A percentile compares a stretch with the other conserved stretches of the same genome.
phyloP scores from a whole-genome alignment of 2,113 vertebrate species.

The Equus quagga region DNA sequence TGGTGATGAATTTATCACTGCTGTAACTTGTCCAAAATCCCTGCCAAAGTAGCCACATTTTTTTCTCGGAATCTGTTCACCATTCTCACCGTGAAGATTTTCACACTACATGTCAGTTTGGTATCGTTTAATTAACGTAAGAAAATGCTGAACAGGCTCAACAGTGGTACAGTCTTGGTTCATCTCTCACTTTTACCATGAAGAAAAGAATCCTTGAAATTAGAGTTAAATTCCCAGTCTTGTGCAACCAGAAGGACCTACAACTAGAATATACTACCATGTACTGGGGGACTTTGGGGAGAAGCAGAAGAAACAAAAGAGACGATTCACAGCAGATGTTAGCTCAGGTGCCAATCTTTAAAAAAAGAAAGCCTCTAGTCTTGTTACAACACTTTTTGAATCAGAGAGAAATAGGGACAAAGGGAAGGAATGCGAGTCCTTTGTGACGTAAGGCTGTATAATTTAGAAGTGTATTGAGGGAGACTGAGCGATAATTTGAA shows the following conservation, averaged over 20 bases:
- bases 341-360: too few relatives aligned
- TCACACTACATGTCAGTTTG: neutral
- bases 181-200: neutral
- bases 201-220: neutral
- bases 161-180: neutral
- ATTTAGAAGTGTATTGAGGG: neutral
- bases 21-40: constrained; percentile 27
- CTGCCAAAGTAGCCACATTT: constrained; percentile 8
- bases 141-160: neutral
- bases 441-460: neutral
- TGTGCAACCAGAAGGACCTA: too few relatives aligned
- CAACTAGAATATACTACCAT: too few relatives aligned
- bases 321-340: too few relatives aligned
- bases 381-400: neutral
- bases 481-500: neutral
- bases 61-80: constrained; percentile 13
- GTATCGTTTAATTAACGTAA: constrained; percentile 16
- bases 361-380: too few relatives aligned
- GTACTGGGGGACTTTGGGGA: too few relatives aligned
- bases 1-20: constrained; percentile 41
- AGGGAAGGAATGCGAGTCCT: neutral
- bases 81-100: constrained; percentile 18
- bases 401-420: neutral
- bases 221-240: neutral
- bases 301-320: too few relatives aligned